These are phyloP conservation scores for Halcyon smyrnensis DNA, from an alignment of 2,797 vertebrate species.

Conservation along the genomic window DNA sequence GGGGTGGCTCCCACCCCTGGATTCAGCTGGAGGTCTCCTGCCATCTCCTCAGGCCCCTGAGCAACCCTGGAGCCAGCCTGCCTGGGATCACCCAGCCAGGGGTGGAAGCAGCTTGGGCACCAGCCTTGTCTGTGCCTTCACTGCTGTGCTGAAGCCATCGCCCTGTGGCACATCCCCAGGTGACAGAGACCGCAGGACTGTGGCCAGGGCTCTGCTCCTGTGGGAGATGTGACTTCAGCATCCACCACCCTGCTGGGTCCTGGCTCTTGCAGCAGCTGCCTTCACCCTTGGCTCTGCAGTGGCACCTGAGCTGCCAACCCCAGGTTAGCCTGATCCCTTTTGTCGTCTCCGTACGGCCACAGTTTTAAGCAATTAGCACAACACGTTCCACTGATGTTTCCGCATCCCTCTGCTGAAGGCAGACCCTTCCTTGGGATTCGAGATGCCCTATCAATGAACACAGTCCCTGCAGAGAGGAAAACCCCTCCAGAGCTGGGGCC, in stretches of 20 bases:
- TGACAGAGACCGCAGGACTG: fast-evolving
- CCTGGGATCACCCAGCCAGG: fast-evolving
- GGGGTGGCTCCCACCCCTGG: background rate
- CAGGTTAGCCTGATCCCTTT: background rate
- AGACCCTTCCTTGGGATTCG: background rate
- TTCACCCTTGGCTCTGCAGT: background rate
- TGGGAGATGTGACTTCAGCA: background rate
- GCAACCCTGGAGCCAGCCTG: no score
- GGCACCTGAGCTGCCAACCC: background rate
- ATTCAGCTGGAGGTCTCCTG: background rate
- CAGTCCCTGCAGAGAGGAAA: background rate
- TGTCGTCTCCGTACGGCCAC: background rate
- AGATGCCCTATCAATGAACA: background rate
- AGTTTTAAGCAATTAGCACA: background rate
- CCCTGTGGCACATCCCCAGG: background rate
- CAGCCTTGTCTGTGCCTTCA: background rate
- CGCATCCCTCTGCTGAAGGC: background rate
- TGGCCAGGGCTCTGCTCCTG: background rate
- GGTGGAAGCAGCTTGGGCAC: background rate
- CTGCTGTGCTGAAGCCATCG: fast-evolving
- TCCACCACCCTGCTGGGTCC: fast-evolving
- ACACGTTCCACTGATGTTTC: background rate
- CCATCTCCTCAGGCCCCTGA: background rate
- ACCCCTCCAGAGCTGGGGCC: background rate
- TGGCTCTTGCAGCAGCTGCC: background rate